phyloP scores from a whole-genome alignment of 2,113 vertebrate species.

The Hydrolagus affinis region DNA sequence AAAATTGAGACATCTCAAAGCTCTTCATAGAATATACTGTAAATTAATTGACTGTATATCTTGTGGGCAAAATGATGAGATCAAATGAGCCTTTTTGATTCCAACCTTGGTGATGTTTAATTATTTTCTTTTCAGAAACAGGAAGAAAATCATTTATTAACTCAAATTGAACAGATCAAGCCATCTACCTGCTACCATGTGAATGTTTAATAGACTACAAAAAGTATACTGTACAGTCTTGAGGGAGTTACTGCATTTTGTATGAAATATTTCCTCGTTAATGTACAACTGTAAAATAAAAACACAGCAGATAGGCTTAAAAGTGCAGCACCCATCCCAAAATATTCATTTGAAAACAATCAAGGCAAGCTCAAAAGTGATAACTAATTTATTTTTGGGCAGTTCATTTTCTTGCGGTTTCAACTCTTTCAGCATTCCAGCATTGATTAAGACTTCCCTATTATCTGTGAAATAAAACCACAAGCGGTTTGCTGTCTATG shows the following conservation, averaged over 20 bases:
- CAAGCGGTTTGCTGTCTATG: background rate
- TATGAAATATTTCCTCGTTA: background rate
- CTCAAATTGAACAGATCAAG: background rate
- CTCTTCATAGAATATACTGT: no score
- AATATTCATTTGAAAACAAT: conserved; percentile 9
- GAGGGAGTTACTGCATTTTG: background rate
- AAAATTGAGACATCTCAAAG: no score
- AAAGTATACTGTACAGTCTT: background rate
- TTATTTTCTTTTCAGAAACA: background rate
- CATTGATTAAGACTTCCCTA: background rate
- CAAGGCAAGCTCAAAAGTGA: background rate
- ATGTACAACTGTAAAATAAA: conserved; percentile 7
- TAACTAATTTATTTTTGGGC: no score
- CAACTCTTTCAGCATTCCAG: background rate
- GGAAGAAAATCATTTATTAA: background rate
- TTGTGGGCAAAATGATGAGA: no score
- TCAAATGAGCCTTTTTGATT: no score
- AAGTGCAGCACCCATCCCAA: background rate
- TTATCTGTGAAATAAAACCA: background rate
- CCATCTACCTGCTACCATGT: no score
- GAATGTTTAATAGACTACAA: background rate
- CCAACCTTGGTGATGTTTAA: background rate
- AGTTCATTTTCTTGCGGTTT: background rate
- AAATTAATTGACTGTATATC: no score
- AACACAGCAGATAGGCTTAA: background rate